Base-by-base conservation (phyloP, 2,888 invertebrate species). In the Villa cingulata region DNA sequence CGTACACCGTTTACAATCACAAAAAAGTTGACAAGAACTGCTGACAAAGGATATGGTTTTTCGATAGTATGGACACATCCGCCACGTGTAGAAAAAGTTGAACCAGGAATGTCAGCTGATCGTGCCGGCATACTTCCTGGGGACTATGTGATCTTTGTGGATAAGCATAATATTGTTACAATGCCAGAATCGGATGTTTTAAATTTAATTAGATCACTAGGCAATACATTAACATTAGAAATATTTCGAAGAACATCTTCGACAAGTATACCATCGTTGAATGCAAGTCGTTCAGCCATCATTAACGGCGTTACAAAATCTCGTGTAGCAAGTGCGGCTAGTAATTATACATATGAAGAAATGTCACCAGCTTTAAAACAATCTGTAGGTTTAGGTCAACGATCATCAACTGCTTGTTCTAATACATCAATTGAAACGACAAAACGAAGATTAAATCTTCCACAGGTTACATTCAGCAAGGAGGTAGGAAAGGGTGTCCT, bases 401-500 rank as follows among this genome's bases (percentile, higher is more conserved):
- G 81, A 17, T 79, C 83, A 3, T 81, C 81, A 10, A 83, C 82
- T 0, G 81, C 80, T 27, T 83, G 83, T 60, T 83, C 83, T 16
- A 74, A 73, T 46, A 80, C 82, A 51, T 77, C 81, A 53, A 72
- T 77, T 56, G 78, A 78, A 60, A 70, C 69, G 19, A 68, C 70
- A 48, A 72, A 72, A 59, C 74, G 80, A 66, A 78, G 81, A 59
- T 72, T 84, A 19, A 77, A 83, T 58, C 71, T 85, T 59, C 84
- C 85, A 18, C 85, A 85, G 73, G 86, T 89, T 64, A 85, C 88
- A 45, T 88, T 88, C 72, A 86, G 81, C 64, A 83, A 85, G 68
- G 88, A 89, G 88, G 88, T 89, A 79, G 87, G 88, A 84, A 83
- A 78, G 59, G 87, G 87, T 53, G 83, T 88, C 59, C 79, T 88